Conservation (phyloP, 1,140 invertebrate species). For the Pseudomyrmex gracilis region DNA sequence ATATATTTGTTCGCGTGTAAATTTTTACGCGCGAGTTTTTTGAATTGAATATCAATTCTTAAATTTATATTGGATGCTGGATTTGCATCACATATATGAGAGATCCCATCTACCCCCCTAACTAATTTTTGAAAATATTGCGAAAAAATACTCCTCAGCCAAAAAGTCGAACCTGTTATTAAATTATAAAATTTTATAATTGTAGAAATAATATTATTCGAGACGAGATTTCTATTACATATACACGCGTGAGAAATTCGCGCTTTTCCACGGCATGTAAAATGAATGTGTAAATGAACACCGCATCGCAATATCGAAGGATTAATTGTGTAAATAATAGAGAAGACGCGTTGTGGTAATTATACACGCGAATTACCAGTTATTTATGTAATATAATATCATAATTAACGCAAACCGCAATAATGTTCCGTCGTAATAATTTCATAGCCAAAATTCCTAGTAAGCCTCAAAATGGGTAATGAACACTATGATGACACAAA, state of each 20-base stretch:
- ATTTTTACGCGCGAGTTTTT: no score
- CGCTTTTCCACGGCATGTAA: background rate
- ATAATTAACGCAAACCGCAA: conserved; percentile 8
- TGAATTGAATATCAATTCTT: no score
- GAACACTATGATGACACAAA: background rate
- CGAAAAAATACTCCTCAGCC: no score
- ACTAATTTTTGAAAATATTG: no score
- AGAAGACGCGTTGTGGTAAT: background rate
- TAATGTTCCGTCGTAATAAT: conserved; percentile 17
- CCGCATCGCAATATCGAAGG: conserved; percentile 12
- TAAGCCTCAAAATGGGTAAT: background rate
- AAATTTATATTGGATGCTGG: no score
- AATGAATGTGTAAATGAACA: conserved; percentile 2
- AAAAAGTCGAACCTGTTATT: no score
- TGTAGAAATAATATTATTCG: background rate
- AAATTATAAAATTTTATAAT: background rate
- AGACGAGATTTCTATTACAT: background rate
- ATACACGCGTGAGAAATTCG: background rate
- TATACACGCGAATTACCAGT: conserved; percentile 4
- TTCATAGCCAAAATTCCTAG: background rate
- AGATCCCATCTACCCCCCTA: no score
- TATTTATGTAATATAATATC: conserved; percentile 18
- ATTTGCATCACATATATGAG: no score
- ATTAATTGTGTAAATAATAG: conserved; percentile 40
- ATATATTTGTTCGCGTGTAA: no score